Percentiles rank a stretch among this genome's conserved stretches.
These are phyloP conservation scores for Oligia strigilis DNA, from an alignment of 2,888 invertebrate species.

Conservation along the genomic window DNA sequence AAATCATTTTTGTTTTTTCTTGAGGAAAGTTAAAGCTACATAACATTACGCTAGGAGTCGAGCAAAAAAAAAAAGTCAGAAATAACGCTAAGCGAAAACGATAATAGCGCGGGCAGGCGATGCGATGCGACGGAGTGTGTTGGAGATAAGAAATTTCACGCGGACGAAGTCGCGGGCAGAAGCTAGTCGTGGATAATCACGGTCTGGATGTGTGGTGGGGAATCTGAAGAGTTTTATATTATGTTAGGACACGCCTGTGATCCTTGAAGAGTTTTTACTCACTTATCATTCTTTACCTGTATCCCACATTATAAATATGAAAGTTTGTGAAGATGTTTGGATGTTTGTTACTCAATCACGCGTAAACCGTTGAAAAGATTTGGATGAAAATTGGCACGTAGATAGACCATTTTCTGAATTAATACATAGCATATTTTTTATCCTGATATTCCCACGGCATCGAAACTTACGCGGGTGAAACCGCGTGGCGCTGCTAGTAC, in stretches of 20 bases:
- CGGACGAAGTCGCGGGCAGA: neutral
- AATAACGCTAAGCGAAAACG: neutral
- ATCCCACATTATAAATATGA: too few relatives aligned
- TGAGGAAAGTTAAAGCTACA: neutral
- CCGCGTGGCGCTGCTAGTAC: too few relatives aligned
- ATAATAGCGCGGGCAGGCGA: neutral
- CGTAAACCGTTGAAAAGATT: too few relatives aligned
- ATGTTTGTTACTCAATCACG: too few relatives aligned
- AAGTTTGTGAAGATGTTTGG: too few relatives aligned
- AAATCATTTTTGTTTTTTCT: neutral
- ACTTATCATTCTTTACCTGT: neutral
- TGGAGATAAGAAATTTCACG: neutral
- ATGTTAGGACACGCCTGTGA: neutral
- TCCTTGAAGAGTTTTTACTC: neutral
- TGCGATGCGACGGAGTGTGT: too few relatives aligned
- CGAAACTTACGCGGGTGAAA: too few relatives aligned
- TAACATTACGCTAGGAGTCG: neutral
- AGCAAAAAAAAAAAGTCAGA: neutral
- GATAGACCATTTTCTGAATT: too few relatives aligned
- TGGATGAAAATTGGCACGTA: too few relatives aligned
- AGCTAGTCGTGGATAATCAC: slow-evolving; percentile 25
- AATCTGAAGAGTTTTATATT: slow-evolving; percentile 28
- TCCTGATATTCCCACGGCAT: too few relatives aligned
- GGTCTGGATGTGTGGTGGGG: neutral
- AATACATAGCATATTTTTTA: too few relatives aligned